Base-by-base conservation (phyloP, 2,113 vertebrate species). In the Cyanistes caeruleus region DNA sequence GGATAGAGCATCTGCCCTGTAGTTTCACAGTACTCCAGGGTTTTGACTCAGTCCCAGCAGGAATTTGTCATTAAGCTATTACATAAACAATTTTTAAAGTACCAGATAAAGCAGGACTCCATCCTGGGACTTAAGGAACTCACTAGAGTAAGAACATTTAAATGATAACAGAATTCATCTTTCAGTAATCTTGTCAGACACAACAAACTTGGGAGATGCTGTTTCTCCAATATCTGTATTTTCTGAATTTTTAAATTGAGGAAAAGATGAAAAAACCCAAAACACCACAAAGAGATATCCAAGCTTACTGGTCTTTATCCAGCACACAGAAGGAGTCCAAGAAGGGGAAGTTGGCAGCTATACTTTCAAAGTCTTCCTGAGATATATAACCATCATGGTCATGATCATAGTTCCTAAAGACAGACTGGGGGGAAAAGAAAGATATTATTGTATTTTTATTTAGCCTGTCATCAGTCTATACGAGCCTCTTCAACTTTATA, bases 301-400 rank as follows among this genome's bases (percentile, higher is more conserved):
- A 56, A 65, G 98, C 99, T 99, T 97, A 99, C 99, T 99, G 99
- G 94, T 99, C 99, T 98, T 99, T 99, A 98, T 99, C 99, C 96
- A 99, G 95, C 41, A 99, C 99, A 46, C 99, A 99, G 98, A 99
- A 99, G 25, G 99, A 99, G 93, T 99, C 99, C 97, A 99, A 96
- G 96, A 99, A 99, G 28, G 99, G 99, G 87, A 99, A 99, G 96
- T 99, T 99, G 72, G 99, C 99, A 75, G 99, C 98, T 53, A 99
- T 99, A 95, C 98, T 99, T 97, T 99, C 98, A 75, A 99, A 99
- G 97, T 99, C 99, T 96, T 99, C 99, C 97, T 99, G 99, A 90
- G 99, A 99, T 94, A 99, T 99, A 92, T 99, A 99, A 17, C 99
- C 99, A 70, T 99, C 99, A 0, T 98, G 99, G 95, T 99, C 99